These are phyloP conservation scores for Corynorhinus townsendii DNA, from an alignment of 2,113 vertebrate genomes.

Conservation along the genomic window DNA sequence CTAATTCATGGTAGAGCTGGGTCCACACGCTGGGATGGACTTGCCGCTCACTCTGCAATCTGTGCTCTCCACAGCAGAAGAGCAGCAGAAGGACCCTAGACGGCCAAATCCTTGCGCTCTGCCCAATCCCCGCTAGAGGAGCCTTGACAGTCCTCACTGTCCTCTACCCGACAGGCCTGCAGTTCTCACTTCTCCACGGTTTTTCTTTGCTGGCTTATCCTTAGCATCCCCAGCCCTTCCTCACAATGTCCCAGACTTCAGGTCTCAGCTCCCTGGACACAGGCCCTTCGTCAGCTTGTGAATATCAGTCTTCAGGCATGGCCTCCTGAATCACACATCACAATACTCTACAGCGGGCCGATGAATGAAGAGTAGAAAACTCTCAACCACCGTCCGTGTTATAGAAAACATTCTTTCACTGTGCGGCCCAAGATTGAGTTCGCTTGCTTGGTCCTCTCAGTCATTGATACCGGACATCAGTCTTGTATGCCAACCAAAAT, in stretches of 20 bases:
- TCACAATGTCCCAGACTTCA: background rate
- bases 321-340: background rate
- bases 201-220: background rate
- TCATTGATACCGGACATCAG: background rate
- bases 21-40: background rate
- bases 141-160: background rate
- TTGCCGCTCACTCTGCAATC: background rate
- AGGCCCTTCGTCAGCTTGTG: background rate
- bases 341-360: background rate
- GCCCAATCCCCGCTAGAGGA: background rate
- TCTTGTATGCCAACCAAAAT: background rate
- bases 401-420: background rate
- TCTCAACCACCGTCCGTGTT: background rate
- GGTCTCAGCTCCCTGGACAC: background rate
- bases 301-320: background rate
- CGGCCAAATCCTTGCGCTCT: background rate
- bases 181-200: background rate
- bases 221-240: background rate
- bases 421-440: background rate
- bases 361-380: background rate
- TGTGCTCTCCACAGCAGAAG: background rate
- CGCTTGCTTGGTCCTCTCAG: background rate
- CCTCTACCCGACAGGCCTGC: too few species aligned
- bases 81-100: background rate
- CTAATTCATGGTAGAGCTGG: background rate